Base-by-base conservation (phyloP, 2,797 vertebrate species). In the Muscicapa comitata region DNA sequence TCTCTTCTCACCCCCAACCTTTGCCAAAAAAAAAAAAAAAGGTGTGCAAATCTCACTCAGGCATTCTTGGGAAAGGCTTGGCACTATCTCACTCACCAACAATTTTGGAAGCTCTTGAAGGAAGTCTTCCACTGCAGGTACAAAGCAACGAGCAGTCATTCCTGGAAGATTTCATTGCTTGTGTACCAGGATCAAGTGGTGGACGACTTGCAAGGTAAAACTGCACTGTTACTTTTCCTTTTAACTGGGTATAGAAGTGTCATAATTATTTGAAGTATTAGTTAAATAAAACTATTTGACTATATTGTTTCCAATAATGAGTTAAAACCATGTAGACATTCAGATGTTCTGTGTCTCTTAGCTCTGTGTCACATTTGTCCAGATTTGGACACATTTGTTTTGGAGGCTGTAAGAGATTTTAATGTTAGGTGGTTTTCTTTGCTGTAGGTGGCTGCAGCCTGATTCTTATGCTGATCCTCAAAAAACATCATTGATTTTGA, bases 101-200 rank as follows among this genome's bases (percentile, higher is more conserved):
- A 53, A 99, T 99, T 93, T 95, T 99, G 78, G 99, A 99, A 92
- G 99, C 99, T 65, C 98, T 99, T 16, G 99, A 99, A 95, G 99
- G 99, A 90, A 99, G 98, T 83, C 98, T 99, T 73, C 99, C 99
- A 11, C 98, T 99, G 65, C 99, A 99, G 93, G 98, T 99, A 26
- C 99, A 99, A 96, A 99, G 99, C 97, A 99, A 99, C 8, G 99
- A 99, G 86, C 99, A 99, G 81, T 99, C 99, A 7, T 99, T 99
- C 96, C 98, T 99, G 81, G 99, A 99, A 93, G 99, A 99, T 97
- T 99, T 99, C 94, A 99, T 99, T 95, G 99, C 99, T 50, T 99
- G 99, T 95, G 98, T 99, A 21, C 98, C 99, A 88, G 99, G 98
- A 95, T 99, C 99, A 62, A 99, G 99, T 81, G 99, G 99, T 74